These are phyloP conservation scores for Pedionomus torquatus DNA, from an alignment of 2,113 vertebrate genomes.

Conservation along the genomic window DNA sequence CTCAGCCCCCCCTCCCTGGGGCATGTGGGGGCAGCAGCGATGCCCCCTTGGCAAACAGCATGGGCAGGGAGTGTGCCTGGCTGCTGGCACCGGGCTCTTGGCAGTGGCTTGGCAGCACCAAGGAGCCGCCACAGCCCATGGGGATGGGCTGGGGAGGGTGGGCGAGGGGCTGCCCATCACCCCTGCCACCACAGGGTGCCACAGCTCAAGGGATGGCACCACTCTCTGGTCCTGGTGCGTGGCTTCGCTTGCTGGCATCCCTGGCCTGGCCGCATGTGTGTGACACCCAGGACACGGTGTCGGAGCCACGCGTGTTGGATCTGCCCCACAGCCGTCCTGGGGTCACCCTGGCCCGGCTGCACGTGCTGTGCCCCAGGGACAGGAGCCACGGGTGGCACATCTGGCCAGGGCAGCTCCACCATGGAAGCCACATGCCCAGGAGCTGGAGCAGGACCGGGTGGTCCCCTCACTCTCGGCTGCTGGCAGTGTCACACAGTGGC, in stretches of 20 bases:
- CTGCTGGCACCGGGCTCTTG: fast-evolving
- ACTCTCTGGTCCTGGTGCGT: fast-evolving
- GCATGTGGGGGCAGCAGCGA: fast-evolving
- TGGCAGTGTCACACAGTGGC: fast-evolving
- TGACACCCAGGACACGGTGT: fast-evolving
- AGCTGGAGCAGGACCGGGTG: background rate
- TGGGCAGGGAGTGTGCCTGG: fast-evolving
- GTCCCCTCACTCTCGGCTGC: background rate
- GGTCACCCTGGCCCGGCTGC: background rate
- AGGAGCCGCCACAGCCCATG: fast-evolving
- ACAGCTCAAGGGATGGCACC: background rate
- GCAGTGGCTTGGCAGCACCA: background rate
- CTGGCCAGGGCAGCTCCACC: background rate
- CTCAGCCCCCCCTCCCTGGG: background rate
- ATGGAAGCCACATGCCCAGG: fast-evolving
- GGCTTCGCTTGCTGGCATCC: background rate
- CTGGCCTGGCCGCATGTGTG: fast-evolving
- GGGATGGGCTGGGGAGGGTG: background rate
- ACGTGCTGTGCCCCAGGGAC: fast-evolving
- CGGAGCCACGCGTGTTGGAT: fast-evolving
- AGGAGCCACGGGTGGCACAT: fast-evolving
- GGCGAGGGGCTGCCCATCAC: fast-evolving
- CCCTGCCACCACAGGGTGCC: background rate
- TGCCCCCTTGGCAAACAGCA: background rate
- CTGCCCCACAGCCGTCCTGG: background rate